These are phyloP conservation scores for Neocloeon triangulifer DNA, from an alignment of 1,140 invertebrate genomes.

Conservation along the genomic window DNA sequence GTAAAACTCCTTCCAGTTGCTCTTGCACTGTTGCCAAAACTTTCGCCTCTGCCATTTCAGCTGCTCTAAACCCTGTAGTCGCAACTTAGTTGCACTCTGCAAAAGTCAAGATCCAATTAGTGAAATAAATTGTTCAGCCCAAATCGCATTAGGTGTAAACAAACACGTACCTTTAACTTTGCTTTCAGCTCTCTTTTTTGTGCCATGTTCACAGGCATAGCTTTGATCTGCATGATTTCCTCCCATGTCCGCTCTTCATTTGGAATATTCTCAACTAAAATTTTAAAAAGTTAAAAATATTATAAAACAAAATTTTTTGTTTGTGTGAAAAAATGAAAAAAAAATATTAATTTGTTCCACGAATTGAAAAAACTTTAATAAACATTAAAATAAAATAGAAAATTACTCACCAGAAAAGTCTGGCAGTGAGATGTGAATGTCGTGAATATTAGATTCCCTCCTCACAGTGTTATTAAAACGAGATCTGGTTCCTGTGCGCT, in stretches of 20 bases:
- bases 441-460: constrained; percentile 23
- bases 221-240: constrained; percentile 65
- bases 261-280: constrained; percentile 38
- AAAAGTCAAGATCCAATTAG: constrained; percentile 11
- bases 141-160: too few relatives aligned
- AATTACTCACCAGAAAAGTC: constrained; percentile 35
- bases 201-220: constrained; percentile 56
- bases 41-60: constrained; percentile 51
- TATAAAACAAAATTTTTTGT: too few relatives aligned
- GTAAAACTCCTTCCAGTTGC: constrained; percentile 28
- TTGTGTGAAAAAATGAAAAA: too few relatives aligned
- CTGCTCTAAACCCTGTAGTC: constrained; percentile 52
- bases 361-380: constrained; percentile 1
- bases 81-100: constrained; percentile 52
- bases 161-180: constrained; percentile 49
- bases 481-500: constrained; percentile 37
- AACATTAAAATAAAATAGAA: constrained; percentile 6
- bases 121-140: constrained; percentile 3
- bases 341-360: not conserved
- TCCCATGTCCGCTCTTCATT: constrained; percentile 68
- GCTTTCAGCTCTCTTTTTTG: constrained; percentile 57
- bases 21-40: constrained; percentile 22
- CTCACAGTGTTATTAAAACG: too few relatives aligned
- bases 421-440: constrained; percentile 44
- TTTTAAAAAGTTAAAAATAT: constrained; percentile 1